These are phyloP conservation scores for Sigmodon hispidus DNA, from an alignment of 2,113 vertebrate species.

Conservation along the genomic window DNA sequence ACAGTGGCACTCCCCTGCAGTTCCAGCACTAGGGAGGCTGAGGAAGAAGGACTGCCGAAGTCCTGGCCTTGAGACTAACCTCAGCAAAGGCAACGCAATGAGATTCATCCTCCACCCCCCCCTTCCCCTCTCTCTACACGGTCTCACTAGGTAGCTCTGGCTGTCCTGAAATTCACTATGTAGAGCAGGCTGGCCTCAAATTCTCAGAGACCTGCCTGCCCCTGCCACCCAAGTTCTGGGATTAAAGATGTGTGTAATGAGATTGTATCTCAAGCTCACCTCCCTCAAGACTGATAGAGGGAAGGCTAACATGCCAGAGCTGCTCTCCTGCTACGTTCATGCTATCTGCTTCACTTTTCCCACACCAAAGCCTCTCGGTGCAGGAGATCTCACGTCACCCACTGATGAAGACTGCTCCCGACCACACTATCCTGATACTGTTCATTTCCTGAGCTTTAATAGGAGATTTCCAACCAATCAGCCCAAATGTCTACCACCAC, in stretches of 20 bases:
- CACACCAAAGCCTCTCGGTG: neutral
- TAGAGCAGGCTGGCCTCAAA: neutral
- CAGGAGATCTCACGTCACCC: neutral
- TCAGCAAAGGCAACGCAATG: neutral
- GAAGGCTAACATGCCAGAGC: neutral
- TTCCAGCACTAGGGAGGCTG: neutral
- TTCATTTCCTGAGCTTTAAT: slow-evolving; percentile 82
- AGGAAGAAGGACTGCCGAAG: neutral
- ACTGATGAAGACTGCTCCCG: slow-evolving; percentile 78
- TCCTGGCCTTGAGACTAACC: neutral
- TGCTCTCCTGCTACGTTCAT: neutral
- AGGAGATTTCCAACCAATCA: slow-evolving; percentile 72
- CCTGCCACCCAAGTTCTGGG: neutral
- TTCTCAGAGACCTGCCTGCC: neutral
- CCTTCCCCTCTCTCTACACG: neutral
- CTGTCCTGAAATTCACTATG: too few species aligned
- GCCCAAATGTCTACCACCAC: neutral
- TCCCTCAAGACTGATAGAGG: neutral
- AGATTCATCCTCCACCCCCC: neutral
- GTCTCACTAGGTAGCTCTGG: neutral
- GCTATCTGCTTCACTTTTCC: neutral
- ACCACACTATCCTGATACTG: slow-evolving; percentile 81
- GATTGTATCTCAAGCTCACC: too few species aligned
- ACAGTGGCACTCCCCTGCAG: neutral
- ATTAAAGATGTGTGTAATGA: neutral